Evolutionary conservation across 2,797 vertebrate species (phyloP).

Genomic region (Hephaestus fuliginosus): DNA sequence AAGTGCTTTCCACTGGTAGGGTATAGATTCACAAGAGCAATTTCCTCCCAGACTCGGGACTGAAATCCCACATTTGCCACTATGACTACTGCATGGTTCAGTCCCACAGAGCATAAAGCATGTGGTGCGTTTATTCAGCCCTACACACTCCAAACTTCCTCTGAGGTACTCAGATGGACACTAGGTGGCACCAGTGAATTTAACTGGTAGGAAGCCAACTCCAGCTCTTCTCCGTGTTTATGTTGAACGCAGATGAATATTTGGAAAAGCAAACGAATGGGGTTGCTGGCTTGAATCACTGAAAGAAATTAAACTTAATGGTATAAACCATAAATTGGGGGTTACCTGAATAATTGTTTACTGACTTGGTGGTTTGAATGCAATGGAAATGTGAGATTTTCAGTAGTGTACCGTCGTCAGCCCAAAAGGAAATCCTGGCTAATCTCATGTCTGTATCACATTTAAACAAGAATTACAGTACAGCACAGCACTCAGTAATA

Average conservation of each 20-base stretch:
- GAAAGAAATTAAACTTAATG: background rate
- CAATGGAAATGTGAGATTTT: background rate
- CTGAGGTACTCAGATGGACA: slow-evolving; percentile 27
- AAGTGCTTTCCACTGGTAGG: background rate
- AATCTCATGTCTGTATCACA: slow-evolving; percentile 58
- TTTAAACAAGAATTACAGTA: slow-evolving; percentile 31
- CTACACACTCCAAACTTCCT: fast-evolving
- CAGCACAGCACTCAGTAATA: background rate
- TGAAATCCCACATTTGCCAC: background rate
- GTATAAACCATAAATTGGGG: background rate
- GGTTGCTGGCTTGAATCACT: slow-evolving; percentile 8
- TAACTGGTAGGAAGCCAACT: slow-evolving; percentile 22
- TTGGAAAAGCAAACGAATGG: background rate
- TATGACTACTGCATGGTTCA: background rate
- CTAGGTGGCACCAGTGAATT: slow-evolving; percentile 78
- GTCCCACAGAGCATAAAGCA: background rate
- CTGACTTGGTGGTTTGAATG: background rate
- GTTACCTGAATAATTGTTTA: background rate
- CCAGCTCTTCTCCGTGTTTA: background rate
- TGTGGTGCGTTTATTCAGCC: background rate
- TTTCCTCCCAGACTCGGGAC: background rate
- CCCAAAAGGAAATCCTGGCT: slow-evolving; percentile 56
- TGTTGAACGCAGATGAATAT: background rate
- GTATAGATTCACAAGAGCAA: background rate
- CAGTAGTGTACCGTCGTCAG: background rate